A percentile compares a stretch with the other conserved stretches of the same genome.
phyloP scores from a whole-genome alignment of 2,113 vertebrate genomes.

The Lamprologus ornatipinnis region DNA sequence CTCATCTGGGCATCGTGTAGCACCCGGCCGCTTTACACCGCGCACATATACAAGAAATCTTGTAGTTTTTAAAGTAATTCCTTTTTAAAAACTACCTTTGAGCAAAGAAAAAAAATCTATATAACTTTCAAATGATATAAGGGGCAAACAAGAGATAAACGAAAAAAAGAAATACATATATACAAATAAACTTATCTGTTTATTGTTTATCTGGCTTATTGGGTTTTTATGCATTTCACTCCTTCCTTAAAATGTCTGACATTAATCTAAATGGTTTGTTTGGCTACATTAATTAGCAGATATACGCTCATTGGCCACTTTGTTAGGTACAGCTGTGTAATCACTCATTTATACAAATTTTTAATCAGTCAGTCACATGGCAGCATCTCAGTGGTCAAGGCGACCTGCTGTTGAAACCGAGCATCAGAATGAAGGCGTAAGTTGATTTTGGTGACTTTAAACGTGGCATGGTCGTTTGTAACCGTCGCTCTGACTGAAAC shows the following conservation, averaged over 20 bases:
- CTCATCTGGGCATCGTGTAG: background rate
- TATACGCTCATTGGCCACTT: background rate
- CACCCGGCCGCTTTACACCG: background rate
- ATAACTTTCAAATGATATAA: background rate
- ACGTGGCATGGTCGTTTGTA: background rate
- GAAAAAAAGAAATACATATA: rapidly evolving
- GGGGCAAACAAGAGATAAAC: background rate
- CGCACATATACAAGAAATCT: background rate
- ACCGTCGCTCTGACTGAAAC: background rate
- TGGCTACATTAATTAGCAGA: background rate
- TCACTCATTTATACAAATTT: background rate
- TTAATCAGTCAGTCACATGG: background rate
- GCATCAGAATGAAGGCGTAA: background rate
- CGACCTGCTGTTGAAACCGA: rapidly evolving
- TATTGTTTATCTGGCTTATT: too few species aligned
- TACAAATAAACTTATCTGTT: background rate
- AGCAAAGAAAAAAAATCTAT: background rate
- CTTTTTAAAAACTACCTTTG: background rate
- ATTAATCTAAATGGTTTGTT: background rate
- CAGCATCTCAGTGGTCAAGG: background rate
- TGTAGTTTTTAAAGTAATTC: background rate
- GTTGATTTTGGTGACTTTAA: background rate
- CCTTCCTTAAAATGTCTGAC: background rate
- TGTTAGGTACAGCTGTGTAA: background rate
- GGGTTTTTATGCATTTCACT: background rate